Percentiles rank a stretch among this genome's conserved stretches.
These are phyloP conservation scores for Limulus polyphemus DNA, from an alignment of 2,888 invertebrate genomes.

Conservation along the genomic window DNA sequence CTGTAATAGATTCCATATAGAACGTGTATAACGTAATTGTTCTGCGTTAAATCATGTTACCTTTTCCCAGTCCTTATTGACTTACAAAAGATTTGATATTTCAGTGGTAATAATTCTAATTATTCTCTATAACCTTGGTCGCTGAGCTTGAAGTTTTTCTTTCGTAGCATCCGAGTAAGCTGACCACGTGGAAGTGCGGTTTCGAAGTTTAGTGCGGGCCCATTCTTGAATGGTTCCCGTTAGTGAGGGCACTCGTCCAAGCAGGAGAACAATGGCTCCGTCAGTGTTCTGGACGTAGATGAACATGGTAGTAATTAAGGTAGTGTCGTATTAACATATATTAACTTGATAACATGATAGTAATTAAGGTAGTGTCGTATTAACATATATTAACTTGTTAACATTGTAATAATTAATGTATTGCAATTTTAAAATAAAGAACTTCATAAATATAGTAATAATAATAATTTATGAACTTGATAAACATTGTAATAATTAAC, in stretches of 20 bases:
- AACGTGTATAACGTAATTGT: too few species aligned
- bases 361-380: too few species aligned
- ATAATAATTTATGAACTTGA: too few species aligned
- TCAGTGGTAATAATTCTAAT: constrained; percentile 1
- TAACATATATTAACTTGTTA: too few species aligned
- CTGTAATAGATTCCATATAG: too few species aligned
- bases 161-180: constrained; percentile 25
- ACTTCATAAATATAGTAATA: too few species aligned
- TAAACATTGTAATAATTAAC: too few species aligned
- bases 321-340: not conserved
- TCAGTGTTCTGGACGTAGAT: constrained; percentile 26
- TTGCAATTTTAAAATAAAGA: too few species aligned
- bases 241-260: constrained; percentile 28
- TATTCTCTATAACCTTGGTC: constrained; percentile 19
- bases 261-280: constrained; percentile 29
- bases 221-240: constrained; percentile 30
- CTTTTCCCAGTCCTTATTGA: too few species aligned
- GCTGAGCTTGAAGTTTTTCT: constrained; percentile 26
- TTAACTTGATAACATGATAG: too few species aligned
- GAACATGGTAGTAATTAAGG: not conserved
- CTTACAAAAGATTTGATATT: constrained; percentile 2
- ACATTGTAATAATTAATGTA: too few species aligned
- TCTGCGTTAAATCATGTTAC: too few species aligned
- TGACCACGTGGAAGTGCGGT: constrained; percentile 27
- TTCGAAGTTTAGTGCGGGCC: constrained; percentile 26